Base-by-base conservation (phyloP, 1,140 invertebrate species). In the Euborellia annulipes region DNA sequence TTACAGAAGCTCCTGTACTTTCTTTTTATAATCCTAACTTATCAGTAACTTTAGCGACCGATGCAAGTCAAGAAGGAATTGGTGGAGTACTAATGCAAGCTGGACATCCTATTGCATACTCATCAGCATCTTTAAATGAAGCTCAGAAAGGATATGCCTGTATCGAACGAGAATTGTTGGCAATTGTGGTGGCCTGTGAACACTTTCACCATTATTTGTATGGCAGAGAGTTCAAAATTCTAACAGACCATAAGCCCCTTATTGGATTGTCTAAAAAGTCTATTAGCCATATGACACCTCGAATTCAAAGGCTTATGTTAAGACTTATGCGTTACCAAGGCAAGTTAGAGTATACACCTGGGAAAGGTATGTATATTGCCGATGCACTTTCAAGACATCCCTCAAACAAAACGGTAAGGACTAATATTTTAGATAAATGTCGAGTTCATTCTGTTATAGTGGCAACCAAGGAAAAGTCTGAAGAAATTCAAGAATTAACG, bases 131-230 rank as follows among this genome's bases (percentile, higher is more conserved):
- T 43, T 30, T 61, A n/a, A 53, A 47, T 9, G 16, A 46, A 6
- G 38, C 47, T 1, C 44, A 64, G 43, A 42, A 54, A 44, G 49
- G 49, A 2, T 66, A 61, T 43, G 54, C 61, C 2, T 61, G 63
- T 47, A 63, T 66, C 30, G 65, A 68, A 47, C 66, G 67, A 50
- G 70, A 73, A 54, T 58, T 61, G 32, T 45, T 73, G n/a, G 68
- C 65, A 0, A 59, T 73, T n/a, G 53, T 64, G 0, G 63, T 60
- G 49, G 65, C 57, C 0, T 58, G 64, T 17, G 50, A 62, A 41
- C 55, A 60, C 41, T 67, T 66, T 49, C 41, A 54, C 37, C 52
- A 57, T 21, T 70, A 61, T 52, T n/a, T n/a, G n/a, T n/a, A n/a
- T n/a, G n/a, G n/a, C n/a, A 60, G 49, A 42, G 45, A 59, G 19